Conservation (phyloP, 2,113 vertebrate genomes). For the Lichenostomus cassidix region DNA sequence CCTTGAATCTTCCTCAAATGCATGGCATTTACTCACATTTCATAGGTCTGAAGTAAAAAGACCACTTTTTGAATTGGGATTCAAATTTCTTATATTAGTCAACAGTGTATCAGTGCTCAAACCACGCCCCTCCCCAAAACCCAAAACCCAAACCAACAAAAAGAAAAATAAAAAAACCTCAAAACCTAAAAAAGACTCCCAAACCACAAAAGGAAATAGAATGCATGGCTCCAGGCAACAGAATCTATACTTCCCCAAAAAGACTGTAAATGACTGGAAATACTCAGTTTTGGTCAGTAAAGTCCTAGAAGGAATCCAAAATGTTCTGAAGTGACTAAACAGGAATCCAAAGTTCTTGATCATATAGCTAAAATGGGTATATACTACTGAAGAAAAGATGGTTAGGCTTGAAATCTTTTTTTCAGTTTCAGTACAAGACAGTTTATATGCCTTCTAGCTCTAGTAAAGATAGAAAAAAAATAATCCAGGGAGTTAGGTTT, state of each 20-base stretch:
- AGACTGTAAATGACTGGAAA: not conserved
- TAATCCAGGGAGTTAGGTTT: not conserved
- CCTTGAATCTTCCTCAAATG: not conserved
- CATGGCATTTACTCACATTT: not conserved
- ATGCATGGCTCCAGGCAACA: not conserved
- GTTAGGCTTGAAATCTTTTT: not conserved
- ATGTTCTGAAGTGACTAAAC: not conserved
- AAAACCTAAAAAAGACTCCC: rapidly evolving
- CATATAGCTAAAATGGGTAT: not conserved
- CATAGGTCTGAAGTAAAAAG: not conserved
- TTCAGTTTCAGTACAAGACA: not conserved
- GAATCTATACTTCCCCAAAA: not conserved
- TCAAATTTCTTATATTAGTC: not conserved
- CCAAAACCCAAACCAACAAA: too few species aligned
- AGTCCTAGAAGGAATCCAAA: not conserved
- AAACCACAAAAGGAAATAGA: not conserved
- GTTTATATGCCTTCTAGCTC: not conserved
- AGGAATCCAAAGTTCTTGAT: not conserved
- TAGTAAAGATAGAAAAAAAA: not conserved
- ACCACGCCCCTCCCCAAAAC: rapidly evolving
- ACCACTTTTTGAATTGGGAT: not conserved
- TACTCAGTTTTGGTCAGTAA: not conserved
- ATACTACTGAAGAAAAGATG: not conserved
- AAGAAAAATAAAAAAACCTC: too few species aligned
- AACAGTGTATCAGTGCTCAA: not conserved